These are phyloP conservation scores for Heliconius sara DNA, from an alignment of 2,888 invertebrate species.

Conservation along the genomic window DNA sequence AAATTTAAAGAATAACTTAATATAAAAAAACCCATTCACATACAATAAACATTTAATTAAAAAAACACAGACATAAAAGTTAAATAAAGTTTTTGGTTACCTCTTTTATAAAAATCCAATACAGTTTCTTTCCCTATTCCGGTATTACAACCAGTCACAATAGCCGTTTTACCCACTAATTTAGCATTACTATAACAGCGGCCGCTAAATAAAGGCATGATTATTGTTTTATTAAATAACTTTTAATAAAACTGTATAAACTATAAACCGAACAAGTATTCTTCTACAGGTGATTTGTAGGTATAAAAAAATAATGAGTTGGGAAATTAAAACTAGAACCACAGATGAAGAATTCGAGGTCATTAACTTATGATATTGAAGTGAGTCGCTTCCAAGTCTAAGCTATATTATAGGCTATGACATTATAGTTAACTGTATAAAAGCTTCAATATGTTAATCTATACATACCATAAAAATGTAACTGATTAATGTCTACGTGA, in stretches of 20 bases:
- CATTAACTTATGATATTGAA: not conserved
- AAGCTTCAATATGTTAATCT: not conserved
- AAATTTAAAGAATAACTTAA: not conserved
- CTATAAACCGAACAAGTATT: not conserved
- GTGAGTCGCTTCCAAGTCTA: conserved; percentile 1
- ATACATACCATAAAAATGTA: not conserved
- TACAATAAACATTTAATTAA: not conserved
- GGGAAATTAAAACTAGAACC: not conserved
- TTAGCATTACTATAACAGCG: conserved; percentile 80
- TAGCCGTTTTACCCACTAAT: conserved; percentile 81
- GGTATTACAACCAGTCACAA: conserved; percentile 80
- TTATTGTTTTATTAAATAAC: conserved; percentile 26
- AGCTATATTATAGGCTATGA: not conserved
- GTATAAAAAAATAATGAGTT: not conserved
- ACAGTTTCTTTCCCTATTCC: conserved; percentile 80
- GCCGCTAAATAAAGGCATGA: conserved; percentile 75
- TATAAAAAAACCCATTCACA: not conserved
- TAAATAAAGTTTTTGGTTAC: conserved; percentile 49
- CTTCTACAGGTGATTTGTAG: not conserved
- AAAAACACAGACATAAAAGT: not conserved
- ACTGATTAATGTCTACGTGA: not conserved
- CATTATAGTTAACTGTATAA: not conserved
- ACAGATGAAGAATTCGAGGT: conserved; percentile 12
- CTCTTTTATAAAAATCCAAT: conserved; percentile 77
- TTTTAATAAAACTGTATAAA: not conserved